Evolutionary conservation across 2,888 invertebrate genomes (phyloP).

Genomic region (Tetropium fuscum): DNA sequence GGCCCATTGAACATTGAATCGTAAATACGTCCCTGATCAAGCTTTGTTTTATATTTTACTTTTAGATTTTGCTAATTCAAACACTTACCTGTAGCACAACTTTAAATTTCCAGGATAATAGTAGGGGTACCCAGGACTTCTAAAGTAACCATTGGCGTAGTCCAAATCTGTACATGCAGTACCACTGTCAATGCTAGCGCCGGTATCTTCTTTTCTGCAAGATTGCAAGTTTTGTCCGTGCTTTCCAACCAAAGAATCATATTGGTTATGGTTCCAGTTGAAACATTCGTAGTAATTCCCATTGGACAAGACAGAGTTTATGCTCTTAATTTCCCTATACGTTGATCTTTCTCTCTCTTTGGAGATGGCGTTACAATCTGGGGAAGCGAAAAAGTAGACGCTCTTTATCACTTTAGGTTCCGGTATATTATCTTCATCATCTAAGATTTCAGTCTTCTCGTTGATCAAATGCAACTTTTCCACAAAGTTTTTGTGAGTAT

Average conservation of each 20-base stretch:
- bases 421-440: slow-evolving; percentile 21
- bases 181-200: neutral
- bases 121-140: slow-evolving; percentile 65
- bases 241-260: slow-evolving; percentile 35
- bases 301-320: slow-evolving; percentile 44
- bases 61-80: no score
- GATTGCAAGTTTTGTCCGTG: slow-evolving; percentile 40
- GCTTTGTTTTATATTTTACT: neutral
- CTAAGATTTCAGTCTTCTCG: slow-evolving; percentile 45
- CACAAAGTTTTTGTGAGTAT: slow-evolving; percentile 31
- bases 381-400: slow-evolving; percentile 56
- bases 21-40: no score
- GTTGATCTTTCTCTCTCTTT: slow-evolving; percentile 56
- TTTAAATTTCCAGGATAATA: slow-evolving; percentile 64
- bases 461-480: slow-evolving; percentile 49
- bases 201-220: slow-evolving; percentile 30
- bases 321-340: slow-evolving; percentile 54
- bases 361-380: slow-evolving; percentile 43
- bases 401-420: slow-evolving; percentile 46
- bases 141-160: slow-evolving; percentile 61
- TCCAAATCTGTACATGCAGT: slow-evolving; percentile 57
- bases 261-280: slow-evolving; percentile 50
- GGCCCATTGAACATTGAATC: no score
- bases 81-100: slow-evolving; percentile 66
- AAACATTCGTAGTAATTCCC: slow-evolving; percentile 45